Conservation (phyloP, 2,113 vertebrate species). For the Etia nguti region DNA sequence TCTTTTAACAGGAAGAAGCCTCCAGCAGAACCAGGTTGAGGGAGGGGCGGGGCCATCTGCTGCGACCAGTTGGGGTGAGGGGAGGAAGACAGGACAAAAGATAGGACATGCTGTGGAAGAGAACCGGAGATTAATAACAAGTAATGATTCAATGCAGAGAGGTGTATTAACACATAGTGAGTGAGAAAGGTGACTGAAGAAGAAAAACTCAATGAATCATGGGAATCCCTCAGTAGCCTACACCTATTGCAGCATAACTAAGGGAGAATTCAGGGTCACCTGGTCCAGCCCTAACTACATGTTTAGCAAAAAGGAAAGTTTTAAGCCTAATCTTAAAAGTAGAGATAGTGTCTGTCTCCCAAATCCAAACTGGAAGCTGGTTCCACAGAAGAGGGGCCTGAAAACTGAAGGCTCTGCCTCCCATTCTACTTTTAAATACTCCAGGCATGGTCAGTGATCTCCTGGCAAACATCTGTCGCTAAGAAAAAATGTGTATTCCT, state of each 20-base stretch:
- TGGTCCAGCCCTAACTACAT: background rate
- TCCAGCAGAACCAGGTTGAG: background rate
- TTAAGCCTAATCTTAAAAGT: background rate
- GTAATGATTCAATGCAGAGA: background rate
- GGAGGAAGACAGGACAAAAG: background rate
- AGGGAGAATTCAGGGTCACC: background rate
- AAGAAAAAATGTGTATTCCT: background rate
- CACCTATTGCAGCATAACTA: background rate
- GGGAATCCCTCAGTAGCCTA: background rate
- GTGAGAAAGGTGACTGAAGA: background rate
- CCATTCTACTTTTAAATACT: background rate
- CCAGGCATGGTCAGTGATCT: background rate
- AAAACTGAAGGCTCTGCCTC: background rate
- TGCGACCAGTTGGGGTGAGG: background rate
- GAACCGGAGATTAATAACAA: background rate
- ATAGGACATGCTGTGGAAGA: background rate
- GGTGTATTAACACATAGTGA: background rate
- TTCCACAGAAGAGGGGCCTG: background rate
- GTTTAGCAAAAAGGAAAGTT: background rate
- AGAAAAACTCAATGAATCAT: background rate
- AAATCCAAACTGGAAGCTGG: background rate
- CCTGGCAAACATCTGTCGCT: background rate
- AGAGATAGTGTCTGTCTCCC: background rate
- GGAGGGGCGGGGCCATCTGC: background rate
- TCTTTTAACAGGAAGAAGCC: background rate